Percentiles rank a stretch among this genome's conserved stretches.
Conservation (phyloP, 2,888 invertebrate species). For the Pristionchus fissidentatus region DNA sequence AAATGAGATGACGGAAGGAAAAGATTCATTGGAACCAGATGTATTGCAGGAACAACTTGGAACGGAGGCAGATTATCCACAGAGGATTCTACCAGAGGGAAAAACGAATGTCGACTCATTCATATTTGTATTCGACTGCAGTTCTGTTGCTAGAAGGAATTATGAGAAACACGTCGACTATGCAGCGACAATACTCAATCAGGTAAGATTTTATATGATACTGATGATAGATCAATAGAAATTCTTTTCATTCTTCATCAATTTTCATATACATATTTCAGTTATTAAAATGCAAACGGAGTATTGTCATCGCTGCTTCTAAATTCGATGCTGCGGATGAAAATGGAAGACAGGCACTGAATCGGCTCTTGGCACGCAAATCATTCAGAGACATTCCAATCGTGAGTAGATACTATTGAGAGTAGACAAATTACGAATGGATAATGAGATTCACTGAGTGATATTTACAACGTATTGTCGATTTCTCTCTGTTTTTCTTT, state of each 20-base stretch:
- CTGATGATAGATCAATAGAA: not conserved
- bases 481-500: too few species aligned
- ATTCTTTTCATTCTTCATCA: not conserved
- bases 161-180: slow-evolving; percentile 84
- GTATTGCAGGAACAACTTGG: slow-evolving; percentile 78
- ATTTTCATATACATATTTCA: not conserved
- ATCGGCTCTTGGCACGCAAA: slow-evolving; percentile 88
- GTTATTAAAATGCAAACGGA: slow-evolving; percentile 85
- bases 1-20: not conserved
- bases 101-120: slow-evolving; percentile 93
- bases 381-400: slow-evolving; percentile 84
- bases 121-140: slow-evolving; percentile 94
- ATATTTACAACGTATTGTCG: too few species aligned
- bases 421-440: not conserved
- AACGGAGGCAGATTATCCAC: slow-evolving; percentile 96
- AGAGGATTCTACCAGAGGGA: slow-evolving; percentile 87
- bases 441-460: too few species aligned
- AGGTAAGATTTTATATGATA: not conserved
- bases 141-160: slow-evolving; percentile 90
- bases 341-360: slow-evolving; percentile 86
- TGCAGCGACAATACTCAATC: slow-evolving; percentile 17
- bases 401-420: slow-evolving; percentile 52
- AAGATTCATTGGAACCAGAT: not conserved
- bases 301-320: slow-evolving; percentile 92
- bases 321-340: slow-evolving; percentile 87